Conservation (phyloP, 2,113 vertebrate species). For the Jacana jacana region DNA sequence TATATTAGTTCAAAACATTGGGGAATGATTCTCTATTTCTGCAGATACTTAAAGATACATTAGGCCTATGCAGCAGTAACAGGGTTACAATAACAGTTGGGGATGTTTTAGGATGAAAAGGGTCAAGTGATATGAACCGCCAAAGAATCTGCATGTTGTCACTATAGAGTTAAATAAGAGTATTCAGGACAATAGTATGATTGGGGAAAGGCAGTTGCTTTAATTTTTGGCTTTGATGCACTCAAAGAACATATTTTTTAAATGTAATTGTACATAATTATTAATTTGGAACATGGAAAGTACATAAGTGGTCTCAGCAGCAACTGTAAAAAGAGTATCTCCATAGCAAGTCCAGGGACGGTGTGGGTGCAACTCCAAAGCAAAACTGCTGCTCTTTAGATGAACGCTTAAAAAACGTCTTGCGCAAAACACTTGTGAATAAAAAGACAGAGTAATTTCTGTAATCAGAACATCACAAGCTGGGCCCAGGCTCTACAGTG, state of each 20-base stretch:
- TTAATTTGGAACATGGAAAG: not conserved
- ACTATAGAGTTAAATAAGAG: not conserved
- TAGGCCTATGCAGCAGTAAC: not conserved
- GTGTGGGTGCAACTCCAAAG: not conserved
- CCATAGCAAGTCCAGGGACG: not conserved
- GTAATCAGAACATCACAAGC: not conserved
- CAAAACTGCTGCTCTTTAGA: not conserved
- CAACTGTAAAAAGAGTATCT: not conserved
- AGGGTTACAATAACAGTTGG: not conserved
- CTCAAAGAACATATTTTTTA: not conserved
- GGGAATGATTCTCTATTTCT: not conserved
- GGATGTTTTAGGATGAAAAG: not conserved
- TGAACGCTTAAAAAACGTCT: not conserved
- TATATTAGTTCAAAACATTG: constrained; percentile 16
- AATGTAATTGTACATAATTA: not conserved
- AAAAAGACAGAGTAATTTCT: constrained; percentile 3
- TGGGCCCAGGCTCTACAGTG: not conserved
- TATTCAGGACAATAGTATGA: not conserved
- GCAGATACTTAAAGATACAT: not conserved
- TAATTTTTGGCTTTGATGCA: not conserved
- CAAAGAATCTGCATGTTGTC: not conserved
- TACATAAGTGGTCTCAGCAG: not conserved
- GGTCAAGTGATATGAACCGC: not conserved
- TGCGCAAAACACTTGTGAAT: not conserved
- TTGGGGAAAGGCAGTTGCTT: not conserved